phyloP scores from a whole-genome alignment of 2,113 vertebrate species.

The Onychostruthus taczanowskii region DNA sequence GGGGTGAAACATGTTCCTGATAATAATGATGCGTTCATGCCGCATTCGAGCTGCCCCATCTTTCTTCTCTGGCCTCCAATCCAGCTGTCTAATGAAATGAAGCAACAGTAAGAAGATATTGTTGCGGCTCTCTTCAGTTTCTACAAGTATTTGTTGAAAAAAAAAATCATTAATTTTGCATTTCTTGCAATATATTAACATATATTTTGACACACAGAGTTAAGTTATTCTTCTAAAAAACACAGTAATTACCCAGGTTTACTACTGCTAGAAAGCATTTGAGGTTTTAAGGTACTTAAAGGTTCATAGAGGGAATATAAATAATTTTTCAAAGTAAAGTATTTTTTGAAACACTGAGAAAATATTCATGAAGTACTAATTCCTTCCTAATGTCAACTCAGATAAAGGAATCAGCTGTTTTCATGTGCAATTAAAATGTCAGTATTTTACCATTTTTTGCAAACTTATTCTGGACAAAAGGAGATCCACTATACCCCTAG shows the following conservation, averaged over 20 bases:
- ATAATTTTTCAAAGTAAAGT: background rate
- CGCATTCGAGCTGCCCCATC: slow-evolving; percentile 78
- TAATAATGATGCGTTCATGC: slow-evolving; percentile 90
- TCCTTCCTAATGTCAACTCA: background rate
- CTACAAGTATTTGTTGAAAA: slow-evolving; percentile 60
- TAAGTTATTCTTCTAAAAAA: background rate
- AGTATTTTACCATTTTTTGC: background rate
- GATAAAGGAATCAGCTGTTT: background rate
- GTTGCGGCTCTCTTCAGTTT: slow-evolving; percentile 60
- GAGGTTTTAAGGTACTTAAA: background rate
- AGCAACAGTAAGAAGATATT: slow-evolving; percentile 64
- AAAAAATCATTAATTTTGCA: slow-evolving; percentile 20
- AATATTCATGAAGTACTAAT: background rate
- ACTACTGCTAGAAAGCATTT: background rate
- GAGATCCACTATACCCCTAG: background rate
- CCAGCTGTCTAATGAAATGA: slow-evolving; percentile 85
- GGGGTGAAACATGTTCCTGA: slow-evolving; percentile 97
- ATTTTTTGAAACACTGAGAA: background rate
- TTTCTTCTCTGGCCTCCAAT: slow-evolving; percentile 94
- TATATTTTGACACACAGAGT: background rate
- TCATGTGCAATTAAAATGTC: background rate
- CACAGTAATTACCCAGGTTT: background rate
- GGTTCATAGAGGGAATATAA: background rate
- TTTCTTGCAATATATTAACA: background rate
- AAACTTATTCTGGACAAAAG: background rate